Evolutionary conservation across 2,888 invertebrate species (phyloP).

Genomic region (Protophormia terraenovae): DNA sequence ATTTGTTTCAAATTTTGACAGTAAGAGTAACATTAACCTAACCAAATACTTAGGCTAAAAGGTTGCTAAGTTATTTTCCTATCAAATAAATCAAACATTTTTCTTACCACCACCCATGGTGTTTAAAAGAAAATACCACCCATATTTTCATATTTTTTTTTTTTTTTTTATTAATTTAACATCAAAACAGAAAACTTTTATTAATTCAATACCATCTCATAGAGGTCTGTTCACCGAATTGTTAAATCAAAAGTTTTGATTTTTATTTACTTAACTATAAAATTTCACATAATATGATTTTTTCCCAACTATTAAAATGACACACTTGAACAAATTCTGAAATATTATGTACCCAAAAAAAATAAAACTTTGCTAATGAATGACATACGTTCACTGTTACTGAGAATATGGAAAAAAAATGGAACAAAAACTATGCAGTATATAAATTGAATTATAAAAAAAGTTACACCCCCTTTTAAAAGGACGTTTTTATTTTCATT

Average conservation of each 20-base stretch:
- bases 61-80: neutral
- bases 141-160: neutral
- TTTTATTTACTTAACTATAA: neutral
- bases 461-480: conserved; percentile 18
- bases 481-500: neutral
- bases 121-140: neutral
- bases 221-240: neutral
- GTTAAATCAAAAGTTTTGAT: neutral
- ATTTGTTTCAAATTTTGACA: neutral
- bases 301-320: neutral
- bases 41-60: neutral
- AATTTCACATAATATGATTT: neutral
- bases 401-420: neutral
- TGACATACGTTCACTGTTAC: conserved; percentile 14
- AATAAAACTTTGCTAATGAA: conserved; percentile 10
- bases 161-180: neutral
- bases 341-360: neutral
- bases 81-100: neutral
- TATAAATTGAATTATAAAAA: conserved; percentile 24
- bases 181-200: neutral
- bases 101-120: neutral
- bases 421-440: neutral
- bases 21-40: neutral
- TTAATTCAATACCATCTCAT: neutral
- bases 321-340: neutral